Conservation (phyloP, 37 sponge, comb jelly and placozoan species). For the Eunapius fragilis region DNA sequence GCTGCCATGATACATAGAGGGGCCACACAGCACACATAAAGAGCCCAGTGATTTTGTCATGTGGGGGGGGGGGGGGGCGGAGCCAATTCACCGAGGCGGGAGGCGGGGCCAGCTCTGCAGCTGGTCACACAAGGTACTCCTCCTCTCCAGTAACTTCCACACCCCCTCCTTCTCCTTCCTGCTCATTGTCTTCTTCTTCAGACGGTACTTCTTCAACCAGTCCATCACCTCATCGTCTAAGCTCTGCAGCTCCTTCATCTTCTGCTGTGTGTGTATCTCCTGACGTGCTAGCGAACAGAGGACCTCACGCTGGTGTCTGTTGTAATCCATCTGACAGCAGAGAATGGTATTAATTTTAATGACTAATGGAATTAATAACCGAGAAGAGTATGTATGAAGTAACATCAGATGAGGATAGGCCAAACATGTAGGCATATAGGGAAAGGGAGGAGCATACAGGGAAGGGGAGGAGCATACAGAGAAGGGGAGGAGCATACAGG, state of each 20-base stretch:
- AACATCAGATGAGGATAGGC: too few relatives aligned
- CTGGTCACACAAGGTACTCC: conserved; percentile 17
- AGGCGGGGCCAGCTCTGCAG: background rate
- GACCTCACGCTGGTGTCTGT: conserved; percentile 38
- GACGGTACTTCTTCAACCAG: conserved; percentile 13
- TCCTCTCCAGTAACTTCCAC: conserved; percentile 45
- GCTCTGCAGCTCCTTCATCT: conserved; percentile 29
- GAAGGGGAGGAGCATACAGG: too few relatives aligned
- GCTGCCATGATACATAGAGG: too few relatives aligned
- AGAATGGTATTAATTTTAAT: too few relatives aligned
- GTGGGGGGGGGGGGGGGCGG: too few relatives aligned
- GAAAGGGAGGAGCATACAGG: too few relatives aligned
- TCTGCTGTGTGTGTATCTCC: conserved; percentile 73
- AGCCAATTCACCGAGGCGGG: background rate
- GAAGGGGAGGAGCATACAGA: too few relatives aligned
- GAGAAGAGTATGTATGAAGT: too few relatives aligned
- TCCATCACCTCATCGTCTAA: conserved; percentile 49
- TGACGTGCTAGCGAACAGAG: conserved; percentile 36
- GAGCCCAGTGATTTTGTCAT: too few relatives aligned
- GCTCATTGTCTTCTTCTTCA: background rate
- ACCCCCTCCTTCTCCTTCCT: conserved; percentile 44
- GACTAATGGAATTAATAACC: too few relatives aligned
- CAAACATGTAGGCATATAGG: too few relatives aligned
- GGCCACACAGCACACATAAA: too few relatives aligned
- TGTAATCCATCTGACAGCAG: conserved; percentile 52